These are phyloP conservation scores for Trichomalopsis sarcophagae DNA, from an alignment of 1,140 invertebrate species.

Conservation along the genomic window DNA sequence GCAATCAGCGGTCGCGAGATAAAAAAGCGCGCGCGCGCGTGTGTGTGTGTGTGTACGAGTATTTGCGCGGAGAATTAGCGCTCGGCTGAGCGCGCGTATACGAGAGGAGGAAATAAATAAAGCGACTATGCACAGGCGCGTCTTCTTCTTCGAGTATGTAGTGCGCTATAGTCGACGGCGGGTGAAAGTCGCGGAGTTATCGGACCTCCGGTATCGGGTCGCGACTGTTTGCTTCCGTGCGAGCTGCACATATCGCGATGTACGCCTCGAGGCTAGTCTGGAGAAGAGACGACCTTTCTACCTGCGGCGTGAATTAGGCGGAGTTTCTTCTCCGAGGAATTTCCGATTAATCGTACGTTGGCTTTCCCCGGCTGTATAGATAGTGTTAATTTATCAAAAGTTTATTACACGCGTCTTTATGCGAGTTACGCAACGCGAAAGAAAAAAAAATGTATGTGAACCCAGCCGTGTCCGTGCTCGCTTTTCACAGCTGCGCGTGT, in stretches of 20 bases:
- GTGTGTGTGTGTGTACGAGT: background rate
- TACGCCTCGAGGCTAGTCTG: background rate
- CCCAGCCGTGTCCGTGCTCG: background rate
- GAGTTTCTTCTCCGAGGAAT: background rate
- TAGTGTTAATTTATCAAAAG: too few relatives aligned
- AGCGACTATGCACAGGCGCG: background rate
- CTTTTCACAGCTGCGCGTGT: background rate
- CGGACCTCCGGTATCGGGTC: background rate
- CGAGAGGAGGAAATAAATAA: background rate
- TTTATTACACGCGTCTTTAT: too few relatives aligned
- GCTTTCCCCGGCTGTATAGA: background rate
- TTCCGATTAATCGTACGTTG: background rate
- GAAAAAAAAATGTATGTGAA: background rate
- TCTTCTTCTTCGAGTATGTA: background rate
- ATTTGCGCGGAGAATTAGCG: background rate
- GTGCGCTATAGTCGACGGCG: too few relatives aligned
- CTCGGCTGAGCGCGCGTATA: too few relatives aligned
- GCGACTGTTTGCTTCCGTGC: conserved; percentile 13
- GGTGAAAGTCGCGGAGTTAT: conserved; percentile 9
- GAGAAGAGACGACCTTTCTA: background rate
- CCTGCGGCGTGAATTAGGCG: background rate
- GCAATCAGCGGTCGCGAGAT: background rate
- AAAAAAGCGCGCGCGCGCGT: too few relatives aligned
- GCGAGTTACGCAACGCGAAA: background rate
- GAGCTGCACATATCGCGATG: background rate